A percentile compares a stretch with the other conserved stretches of the same genome.
These are phyloP conservation scores for Eilema depressum DNA, from an alignment of 2,888 invertebrate genomes.

Conservation along the genomic window DNA sequence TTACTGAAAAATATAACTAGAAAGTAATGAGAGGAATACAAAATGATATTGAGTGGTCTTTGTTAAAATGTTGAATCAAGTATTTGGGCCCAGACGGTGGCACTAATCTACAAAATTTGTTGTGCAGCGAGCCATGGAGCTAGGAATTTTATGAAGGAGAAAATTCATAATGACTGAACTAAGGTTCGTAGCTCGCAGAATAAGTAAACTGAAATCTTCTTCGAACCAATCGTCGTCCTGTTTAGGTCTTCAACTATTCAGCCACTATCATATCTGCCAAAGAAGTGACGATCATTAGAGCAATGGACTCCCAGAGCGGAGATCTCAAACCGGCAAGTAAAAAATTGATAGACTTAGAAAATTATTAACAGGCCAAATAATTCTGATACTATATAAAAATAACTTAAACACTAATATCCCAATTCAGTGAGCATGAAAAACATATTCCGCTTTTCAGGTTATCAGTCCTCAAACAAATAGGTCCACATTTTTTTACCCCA, in stretches of 20 bases:
- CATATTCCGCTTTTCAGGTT: not conserved
- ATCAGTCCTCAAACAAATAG: constrained; percentile 2
- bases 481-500: constrained; percentile 12
- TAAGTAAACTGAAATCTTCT: not conserved
- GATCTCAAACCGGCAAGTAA: not conserved
- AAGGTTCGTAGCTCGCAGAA: not conserved
- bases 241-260: too few relatives aligned
- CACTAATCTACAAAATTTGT: not conserved
- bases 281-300: not conserved
- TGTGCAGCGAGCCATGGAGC: not conserved
- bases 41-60: constrained; percentile 35
- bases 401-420: not conserved
- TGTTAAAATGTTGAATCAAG: constrained; percentile 21
- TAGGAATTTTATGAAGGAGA: not conserved
- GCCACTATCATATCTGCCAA: not conserved
- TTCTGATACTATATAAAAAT: too few relatives aligned
- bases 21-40: constrained; percentile 34
- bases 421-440: not conserved
- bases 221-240: too few relatives aligned
- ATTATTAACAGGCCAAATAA: too few relatives aligned
- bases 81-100: not conserved
- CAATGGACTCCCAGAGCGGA: not conserved
- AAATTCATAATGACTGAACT: not conserved
- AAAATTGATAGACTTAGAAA: too few relatives aligned
- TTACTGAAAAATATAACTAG: constrained; percentile 36